Conservation (phyloP, 1,140 invertebrate species). For the Caenorhabditis briggsae region DNA sequence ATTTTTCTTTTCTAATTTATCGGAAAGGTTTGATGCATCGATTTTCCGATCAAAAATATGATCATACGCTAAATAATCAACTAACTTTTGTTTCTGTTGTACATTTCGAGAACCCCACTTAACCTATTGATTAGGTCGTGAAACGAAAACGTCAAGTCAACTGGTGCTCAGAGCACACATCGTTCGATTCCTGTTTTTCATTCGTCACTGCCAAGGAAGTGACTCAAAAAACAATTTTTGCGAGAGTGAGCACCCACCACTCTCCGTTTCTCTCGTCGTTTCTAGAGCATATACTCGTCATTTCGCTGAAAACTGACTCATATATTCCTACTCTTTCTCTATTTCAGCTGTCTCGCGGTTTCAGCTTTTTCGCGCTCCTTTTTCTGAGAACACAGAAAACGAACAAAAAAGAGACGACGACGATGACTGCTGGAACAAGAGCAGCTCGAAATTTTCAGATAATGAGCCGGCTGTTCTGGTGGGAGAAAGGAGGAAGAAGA, state of each 20-base stretch:
- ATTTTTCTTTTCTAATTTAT: background rate
- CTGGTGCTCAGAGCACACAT: background rate
- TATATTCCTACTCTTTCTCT: background rate
- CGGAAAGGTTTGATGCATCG: background rate
- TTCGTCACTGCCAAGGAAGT: background rate
- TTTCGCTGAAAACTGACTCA: conserved; percentile 37
- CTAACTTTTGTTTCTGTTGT: background rate
- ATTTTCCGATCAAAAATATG: background rate
- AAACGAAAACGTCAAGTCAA: too few species aligned
- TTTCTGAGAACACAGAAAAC: background rate
- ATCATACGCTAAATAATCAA: conserved; percentile 1
- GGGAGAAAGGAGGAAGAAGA: too few species aligned
- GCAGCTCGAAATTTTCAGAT: too few species aligned
- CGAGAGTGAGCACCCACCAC: background rate
- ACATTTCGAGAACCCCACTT: too few species aligned
- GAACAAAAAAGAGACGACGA: background rate
- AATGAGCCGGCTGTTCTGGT: too few species aligned
- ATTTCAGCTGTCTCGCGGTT: conserved; percentile 6
- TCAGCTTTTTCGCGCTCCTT: background rate
- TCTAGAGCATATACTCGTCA: conserved; percentile 17
- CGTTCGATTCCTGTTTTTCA: background rate
- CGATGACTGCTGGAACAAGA: too few species aligned
- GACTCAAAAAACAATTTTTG: conserved; percentile 2
- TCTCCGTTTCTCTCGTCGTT: background rate
- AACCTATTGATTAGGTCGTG: background rate